Base-by-base conservation (phyloP, 1,140 invertebrate species). In the Euura lappo region DNA sequence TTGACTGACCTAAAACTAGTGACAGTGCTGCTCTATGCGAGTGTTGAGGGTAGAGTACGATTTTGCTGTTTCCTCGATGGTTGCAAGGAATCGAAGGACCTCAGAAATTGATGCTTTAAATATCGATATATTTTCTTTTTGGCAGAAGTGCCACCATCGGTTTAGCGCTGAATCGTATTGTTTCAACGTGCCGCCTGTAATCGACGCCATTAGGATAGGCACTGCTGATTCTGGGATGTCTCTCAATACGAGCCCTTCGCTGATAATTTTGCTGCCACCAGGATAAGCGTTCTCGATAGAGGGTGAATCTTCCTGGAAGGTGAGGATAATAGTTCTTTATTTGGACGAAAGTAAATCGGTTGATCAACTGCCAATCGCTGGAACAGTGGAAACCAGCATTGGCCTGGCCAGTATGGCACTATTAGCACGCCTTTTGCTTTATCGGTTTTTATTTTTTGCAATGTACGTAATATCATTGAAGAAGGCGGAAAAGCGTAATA, bases 61-160 rank as follows among this genome's bases (percentile, higher is more conserved):
- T 8, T 74, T 72, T 11, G 76, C 78, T 45, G 71, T 60, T 28
- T 79, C 45, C 74, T 78, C 78, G 68, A 72, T 76, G 67, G 44
- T 69, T 2, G 74, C 72, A 45, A 80, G 69, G 67, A 77, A 81
- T 45, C 8, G 44, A 65, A 80, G 71, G 47, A 78, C 70, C 6
- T 75, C 43, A 5, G 71, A 51, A 28, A 68, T 60, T 44, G 73
- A 65, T 43, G 65, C 47, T n/a, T 74, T 51, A 28, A 79, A 72
- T 2, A 75, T 79, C 68, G 6, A 77, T 67, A 8, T 75, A 28
- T 28, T 28, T 28, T 78, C 44, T 80, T 60, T 44, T 44, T 44
- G 2, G 75, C 82, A 83, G 75, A 81, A 85, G 0, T 69, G 3
- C 78, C 81, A 82, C 83, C 81, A 86, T n/a, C 68, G 47, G 68